Base-by-base conservation (phyloP, 2,888 invertebrate genomes). In the Drosophila percnosoma region DNA sequence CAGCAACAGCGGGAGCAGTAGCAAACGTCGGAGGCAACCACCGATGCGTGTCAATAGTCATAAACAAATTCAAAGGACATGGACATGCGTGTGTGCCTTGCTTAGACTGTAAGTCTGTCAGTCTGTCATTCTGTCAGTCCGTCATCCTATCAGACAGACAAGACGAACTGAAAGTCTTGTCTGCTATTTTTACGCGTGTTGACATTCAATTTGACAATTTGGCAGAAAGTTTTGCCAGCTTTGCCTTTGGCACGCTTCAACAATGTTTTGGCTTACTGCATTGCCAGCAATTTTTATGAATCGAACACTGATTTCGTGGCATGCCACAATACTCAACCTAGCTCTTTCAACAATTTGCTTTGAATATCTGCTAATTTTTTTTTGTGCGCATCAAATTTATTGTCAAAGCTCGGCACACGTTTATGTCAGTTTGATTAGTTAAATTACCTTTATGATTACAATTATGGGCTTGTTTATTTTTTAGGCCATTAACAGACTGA, bases 201-300 rank as follows among this genome's bases (percentile, higher is more conserved):
- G 89, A 87, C 87, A 90, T 87, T 90, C 87, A 90, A 89, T 89
- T 88, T 88, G 90, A 75, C 87, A 87, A 87, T 85, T 87, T 85
- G 80, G 78, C 80, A 80, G 61, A 86, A 85, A 85, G 78, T 89
- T 89, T 87, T 74, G 70, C 71, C 69, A 68, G 83, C 75, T 65
- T 74, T 80, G 69, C 68, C 86, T 78, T 68, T 86, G 81, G 66
- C 73, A 73, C 78, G 81, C 73, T 72, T 59, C 68, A 71, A 67
- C 75, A 80, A 80, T 74, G 72, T 69, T 74, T 45, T 82, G 68
- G 80, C 75, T 78, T 82, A 81, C 62, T 75, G 70, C 76, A 73
- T 58, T 63, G 73, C 75, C 77, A 75, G 85, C 85, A 69, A 84
- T 80, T 78, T 78, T 62, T 75, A 71, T 89, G 87, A 87, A 87